Evolutionary conservation across 2,888 invertebrate species (phyloP), one percentile per base, ranked within the genome.

Genomic region (Myathropa florea): DNA sequence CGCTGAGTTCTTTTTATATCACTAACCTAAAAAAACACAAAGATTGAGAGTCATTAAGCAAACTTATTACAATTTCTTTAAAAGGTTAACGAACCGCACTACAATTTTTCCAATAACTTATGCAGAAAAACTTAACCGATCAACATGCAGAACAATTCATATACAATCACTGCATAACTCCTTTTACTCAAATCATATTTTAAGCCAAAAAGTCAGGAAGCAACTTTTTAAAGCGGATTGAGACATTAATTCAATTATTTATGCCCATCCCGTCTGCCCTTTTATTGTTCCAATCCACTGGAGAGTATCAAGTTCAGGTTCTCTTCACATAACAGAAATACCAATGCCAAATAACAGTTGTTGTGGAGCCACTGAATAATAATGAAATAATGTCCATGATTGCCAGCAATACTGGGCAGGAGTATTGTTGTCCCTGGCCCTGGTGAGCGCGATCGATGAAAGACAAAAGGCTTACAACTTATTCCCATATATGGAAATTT

Each of bases 401-500:
- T 82, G 82, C 72, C 77, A 67, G 75, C 72, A n/a, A n/a, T 85
- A 26, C 75, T 79, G 75, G 53, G 67, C 59, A 12, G n/a, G n/a
- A n/a, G 68, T 39, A 71, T 55, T 61, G 67, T 67, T 72, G 33
- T 61, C 46, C 30, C 75, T 64, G 46, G 46, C 46, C 36, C 33
- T 21, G 46, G 70, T 70, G 57, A 57, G 71, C 61, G 36, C 71
- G 28, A 26, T 36, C 21, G 64, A 63, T 12, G 59, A 81, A 85
- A 85, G 77, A 85, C 85, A 81, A 82, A 81, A 85, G 85, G 77
- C 85, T 81, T 85, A 85, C 83, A 86, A 86, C 86, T 86, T 86
- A 83, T 83, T 86, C 86, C 86, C 86, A 83, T 86, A 86, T 63
- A 86, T 83, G 86, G 86, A 86, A 82, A 86, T 83, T 86, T 86